Percentiles rank a stretch among this genome's conserved stretches.
phyloP scores from a whole-genome alignment of 1,140 invertebrate genomes.

The Araneus ventricosus region DNA sequence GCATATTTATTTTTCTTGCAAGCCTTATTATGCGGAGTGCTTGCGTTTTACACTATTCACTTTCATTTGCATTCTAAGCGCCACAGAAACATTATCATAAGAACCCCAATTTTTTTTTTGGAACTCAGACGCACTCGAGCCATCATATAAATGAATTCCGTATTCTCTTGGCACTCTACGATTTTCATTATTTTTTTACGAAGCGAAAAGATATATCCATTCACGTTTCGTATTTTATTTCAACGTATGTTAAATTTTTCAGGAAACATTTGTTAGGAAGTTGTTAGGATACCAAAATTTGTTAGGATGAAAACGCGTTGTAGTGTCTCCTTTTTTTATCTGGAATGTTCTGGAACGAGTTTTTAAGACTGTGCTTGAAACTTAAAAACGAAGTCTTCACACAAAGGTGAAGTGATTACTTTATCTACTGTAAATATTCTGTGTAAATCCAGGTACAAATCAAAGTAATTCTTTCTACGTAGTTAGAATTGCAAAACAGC shows the following conservation, averaged over 20 bases:
- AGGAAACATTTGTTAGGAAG: too few species aligned
- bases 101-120: neutral
- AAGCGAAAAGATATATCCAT: neutral
- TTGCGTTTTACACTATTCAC: neutral
- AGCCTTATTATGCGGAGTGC: neutral
- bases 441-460: slow-evolving; percentile 50
- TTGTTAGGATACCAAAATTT: slow-evolving; percentile 2
- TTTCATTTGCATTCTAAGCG: neutral
- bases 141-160: slow-evolving; percentile 31
- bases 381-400: slow-evolving; percentile 13
- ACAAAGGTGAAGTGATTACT: slow-evolving; percentile 17
- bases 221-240: neutral
- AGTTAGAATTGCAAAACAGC: slow-evolving; percentile 53
- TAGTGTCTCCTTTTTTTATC: neutral
- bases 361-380: neutral
- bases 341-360: neutral
- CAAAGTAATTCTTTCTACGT: slow-evolving; percentile 48
- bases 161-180: neutral
- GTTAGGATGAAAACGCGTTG: neutral
- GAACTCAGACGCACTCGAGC: too few species aligned
- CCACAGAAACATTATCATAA: neutral
- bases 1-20: neutral
- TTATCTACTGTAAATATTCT: slow-evolving; percentile 45
- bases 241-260: neutral
- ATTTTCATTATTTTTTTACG: slow-evolving; percentile 11